Conservation (phyloP, 2,797 vertebrate genomes). For the Macropus fuliginosus region DNA sequence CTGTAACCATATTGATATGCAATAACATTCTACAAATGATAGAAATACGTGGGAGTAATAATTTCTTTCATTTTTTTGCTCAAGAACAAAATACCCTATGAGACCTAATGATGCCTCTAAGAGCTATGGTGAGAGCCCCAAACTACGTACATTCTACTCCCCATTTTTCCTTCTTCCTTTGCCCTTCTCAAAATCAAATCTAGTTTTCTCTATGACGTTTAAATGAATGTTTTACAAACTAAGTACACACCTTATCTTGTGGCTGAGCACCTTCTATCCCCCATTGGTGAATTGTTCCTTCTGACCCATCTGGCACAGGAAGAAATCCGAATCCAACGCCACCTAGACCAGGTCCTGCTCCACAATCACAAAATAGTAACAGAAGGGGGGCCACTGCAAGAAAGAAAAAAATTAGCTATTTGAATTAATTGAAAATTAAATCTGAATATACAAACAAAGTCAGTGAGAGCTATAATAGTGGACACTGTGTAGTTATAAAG, state of each 20-base stretch:
- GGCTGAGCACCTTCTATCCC: slow-evolving; percentile 88
- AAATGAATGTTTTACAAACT: slow-evolving; percentile 55
- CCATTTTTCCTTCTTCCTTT: neutral
- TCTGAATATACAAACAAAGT: neutral
- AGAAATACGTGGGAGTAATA: neutral
- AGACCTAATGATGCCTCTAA: neutral
- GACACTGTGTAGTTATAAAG: neutral
- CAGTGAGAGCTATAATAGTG: neutral
- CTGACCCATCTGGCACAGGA: slow-evolving; percentile 88
- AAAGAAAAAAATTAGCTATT: slow-evolving; percentile 32
- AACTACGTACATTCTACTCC: neutral
- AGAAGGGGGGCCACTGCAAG: slow-evolving; percentile 85
- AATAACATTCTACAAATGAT: neutral
- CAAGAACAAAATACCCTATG: slow-evolving; percentile 38
- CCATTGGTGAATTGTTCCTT: slow-evolving; percentile 87
- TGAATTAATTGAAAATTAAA: slow-evolving; percentile 3
- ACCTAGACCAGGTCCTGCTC: slow-evolving; percentile 44
- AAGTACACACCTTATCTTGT: slow-evolving; percentile 86
- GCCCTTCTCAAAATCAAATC: neutral
- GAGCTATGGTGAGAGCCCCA: neutral
- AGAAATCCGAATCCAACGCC: slow-evolving; percentile 83
- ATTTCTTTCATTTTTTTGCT: slow-evolving; percentile 2
- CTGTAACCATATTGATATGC: neutral
- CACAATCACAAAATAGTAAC: slow-evolving; percentile 84
- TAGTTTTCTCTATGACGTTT: neutral